Evolutionary conservation across 2,888 invertebrate species (phyloP).

Genomic region (Tetrapedia diversipes): DNA sequence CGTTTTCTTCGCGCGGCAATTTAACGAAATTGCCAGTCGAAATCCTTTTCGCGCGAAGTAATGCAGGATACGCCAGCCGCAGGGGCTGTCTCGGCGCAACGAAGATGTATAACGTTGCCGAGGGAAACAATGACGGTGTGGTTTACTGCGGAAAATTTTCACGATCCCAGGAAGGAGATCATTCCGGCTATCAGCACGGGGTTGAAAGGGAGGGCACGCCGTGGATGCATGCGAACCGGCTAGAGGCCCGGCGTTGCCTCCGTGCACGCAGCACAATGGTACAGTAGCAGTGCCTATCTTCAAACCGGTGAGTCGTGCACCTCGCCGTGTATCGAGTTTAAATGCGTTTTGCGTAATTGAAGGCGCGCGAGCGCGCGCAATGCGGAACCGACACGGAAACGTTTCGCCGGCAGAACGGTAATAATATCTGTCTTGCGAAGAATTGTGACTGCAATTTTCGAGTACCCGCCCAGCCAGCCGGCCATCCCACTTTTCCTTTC

Average conservation of each 20-base stretch:
- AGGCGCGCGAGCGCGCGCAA: slow-evolving; percentile 64
- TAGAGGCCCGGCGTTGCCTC: neutral
- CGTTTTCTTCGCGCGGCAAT: slow-evolving; percentile 35
- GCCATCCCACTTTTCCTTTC: slow-evolving; percentile 19
- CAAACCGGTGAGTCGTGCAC: too few species aligned
- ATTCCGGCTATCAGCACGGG: slow-evolving; percentile 45
- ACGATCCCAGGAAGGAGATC: slow-evolving; percentile 53
- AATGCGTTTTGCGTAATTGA: slow-evolving; percentile 78
- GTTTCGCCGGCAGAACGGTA: slow-evolving; percentile 66
- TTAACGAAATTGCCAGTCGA: slow-evolving; percentile 48
- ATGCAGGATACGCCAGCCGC: slow-evolving; percentile 33
- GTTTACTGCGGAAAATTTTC: slow-evolving; percentile 57
- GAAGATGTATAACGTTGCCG: slow-evolving; percentile 51
- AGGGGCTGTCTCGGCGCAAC: slow-evolving; percentile 43
- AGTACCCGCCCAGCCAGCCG: slow-evolving; percentile 56
- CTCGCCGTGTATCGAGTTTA: slow-evolving; percentile 74
- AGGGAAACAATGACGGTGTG: slow-evolving; percentile 51
- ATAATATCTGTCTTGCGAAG: slow-evolving; percentile 79
- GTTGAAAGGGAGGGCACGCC: neutral
- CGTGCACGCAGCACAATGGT: neutral
- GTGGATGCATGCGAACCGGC: neutral
- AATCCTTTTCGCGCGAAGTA: slow-evolving; percentile 37
- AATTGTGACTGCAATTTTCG: slow-evolving; percentile 79
- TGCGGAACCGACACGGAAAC: slow-evolving; percentile 69
- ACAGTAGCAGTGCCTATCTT: too few species aligned